These are phyloP conservation scores for Athalia rosae DNA, from an alignment of 2,888 invertebrate species.

Conservation along the genomic window DNA sequence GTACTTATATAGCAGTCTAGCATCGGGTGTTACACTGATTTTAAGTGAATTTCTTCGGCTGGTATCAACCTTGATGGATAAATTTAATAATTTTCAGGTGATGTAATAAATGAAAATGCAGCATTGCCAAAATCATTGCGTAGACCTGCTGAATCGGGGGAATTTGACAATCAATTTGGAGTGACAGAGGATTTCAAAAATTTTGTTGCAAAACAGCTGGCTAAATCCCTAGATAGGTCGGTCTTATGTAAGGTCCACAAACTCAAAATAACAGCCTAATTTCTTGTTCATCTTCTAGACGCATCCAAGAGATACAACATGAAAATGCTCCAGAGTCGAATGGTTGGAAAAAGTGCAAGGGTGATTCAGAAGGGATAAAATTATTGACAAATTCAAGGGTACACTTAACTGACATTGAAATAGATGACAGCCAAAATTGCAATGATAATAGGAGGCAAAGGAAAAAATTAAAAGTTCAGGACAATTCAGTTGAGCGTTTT, in stretches of 20 bases:
- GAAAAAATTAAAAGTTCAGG: background rate
- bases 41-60: background rate
- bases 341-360: constrained; percentile 41
- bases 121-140: constrained; percentile 48
- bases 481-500: background rate
- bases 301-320: constrained; percentile 61
- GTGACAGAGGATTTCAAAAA: constrained; percentile 60
- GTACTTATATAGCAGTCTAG: too few species aligned
- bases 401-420: constrained; percentile 9
- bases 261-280: background rate
- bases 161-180: constrained; percentile 59
- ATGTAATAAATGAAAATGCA: background rate
- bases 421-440: background rate
- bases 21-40: too few species aligned
- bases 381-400: constrained; percentile 58
- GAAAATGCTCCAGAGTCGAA: constrained; percentile 41
- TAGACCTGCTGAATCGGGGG: constrained; percentile 47
- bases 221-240: constrained; percentile 61
- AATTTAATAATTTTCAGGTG: background rate
- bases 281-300: constrained; percentile 43
- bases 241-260: constrained; percentile 13
- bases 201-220: constrained; percentile 63
- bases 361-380: constrained; percentile 56
- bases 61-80: background rate
- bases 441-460: constrained; percentile 2